A percentile compares a stretch with the other conserved stretches of the same genome.
Conservation (phyloP, 2,113 vertebrate species). For the Eublepharis macularius region DNA sequence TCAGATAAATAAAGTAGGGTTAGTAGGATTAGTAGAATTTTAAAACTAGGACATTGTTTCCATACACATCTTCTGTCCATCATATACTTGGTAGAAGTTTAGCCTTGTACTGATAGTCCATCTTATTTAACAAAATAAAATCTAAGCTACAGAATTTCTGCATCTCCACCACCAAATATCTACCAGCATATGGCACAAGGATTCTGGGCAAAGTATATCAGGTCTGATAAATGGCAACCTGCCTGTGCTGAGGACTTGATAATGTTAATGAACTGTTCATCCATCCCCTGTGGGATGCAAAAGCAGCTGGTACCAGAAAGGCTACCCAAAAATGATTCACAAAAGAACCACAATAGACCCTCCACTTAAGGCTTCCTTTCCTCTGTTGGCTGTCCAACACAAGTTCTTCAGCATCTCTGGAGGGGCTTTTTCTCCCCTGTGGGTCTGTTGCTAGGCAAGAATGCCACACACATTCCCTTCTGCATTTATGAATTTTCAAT, state of each 20-base stretch:
- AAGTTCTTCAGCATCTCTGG: not conserved
- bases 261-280: not conserved
- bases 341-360: not conserved
- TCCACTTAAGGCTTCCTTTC: not conserved
- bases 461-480: not conserved
- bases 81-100: not conserved
- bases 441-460: not conserved
- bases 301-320: not conserved
- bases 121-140: not conserved
- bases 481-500: constrained; percentile 5
- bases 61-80: not conserved
- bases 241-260: not conserved
- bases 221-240: too few relatives aligned
- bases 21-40: not conserved
- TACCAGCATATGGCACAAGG: not conserved
- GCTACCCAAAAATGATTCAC: not conserved
- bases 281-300: not conserved
- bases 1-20: not conserved
- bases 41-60: not conserved
- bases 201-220: not conserved
- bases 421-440: not conserved
- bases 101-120: not conserved
- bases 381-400: not conserved
- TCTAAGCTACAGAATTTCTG: not conserved
- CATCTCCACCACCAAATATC: not conserved